phyloP scores from a whole-genome alignment of 1,140 invertebrate species.

The Scaptodrosophila lebanonensis region DNA sequence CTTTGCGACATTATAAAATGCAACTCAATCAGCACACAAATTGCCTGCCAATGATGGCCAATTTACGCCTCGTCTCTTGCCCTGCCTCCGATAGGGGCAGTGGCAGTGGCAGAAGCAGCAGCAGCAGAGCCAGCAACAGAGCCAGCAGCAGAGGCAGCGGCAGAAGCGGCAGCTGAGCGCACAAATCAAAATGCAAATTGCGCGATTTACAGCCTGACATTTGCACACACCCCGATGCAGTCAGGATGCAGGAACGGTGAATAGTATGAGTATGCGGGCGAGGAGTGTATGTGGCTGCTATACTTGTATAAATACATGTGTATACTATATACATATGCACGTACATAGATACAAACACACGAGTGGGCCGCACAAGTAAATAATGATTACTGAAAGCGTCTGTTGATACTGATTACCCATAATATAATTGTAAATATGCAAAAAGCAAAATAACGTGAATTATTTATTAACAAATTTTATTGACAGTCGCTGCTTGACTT shows the following conservation, averaged over 20 bases:
- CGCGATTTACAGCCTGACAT: conserved; percentile 52
- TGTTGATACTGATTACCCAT: conserved; percentile 72
- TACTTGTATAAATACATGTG: neutral
- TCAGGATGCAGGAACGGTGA: too few species aligned
- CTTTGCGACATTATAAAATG: too few species aligned
- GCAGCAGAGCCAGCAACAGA: too few species aligned
- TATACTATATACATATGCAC: conserved; percentile 5
- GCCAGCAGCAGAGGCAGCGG: too few species aligned
- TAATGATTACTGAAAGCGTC: conserved; percentile 72
- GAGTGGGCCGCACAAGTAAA: conserved; percentile 39
- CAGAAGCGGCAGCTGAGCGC: conserved; percentile 52
- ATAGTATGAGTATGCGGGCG: too few species aligned
- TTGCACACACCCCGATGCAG: conserved; percentile 11
- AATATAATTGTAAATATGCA: conserved; percentile 74
- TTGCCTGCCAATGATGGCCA: conserved; percentile 36
- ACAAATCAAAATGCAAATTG: conserved; percentile 66
- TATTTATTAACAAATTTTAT: conserved; percentile 76
- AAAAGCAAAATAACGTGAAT: conserved; percentile 73
- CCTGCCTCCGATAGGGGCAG: too few species aligned
- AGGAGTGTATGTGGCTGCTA: neutral
- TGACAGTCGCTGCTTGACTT: conserved; percentile 75
- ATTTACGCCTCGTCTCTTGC: conserved; percentile 8
- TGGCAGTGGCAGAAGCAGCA: too few species aligned
- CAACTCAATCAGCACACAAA: conserved; percentile 55
- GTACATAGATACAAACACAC: neutral